A percentile compares a stretch with the other conserved stretches of the same genome.
Evolutionary conservation across 2,113 vertebrate species (phyloP).

Genomic region (Cyprinodon variegatus): DNA sequence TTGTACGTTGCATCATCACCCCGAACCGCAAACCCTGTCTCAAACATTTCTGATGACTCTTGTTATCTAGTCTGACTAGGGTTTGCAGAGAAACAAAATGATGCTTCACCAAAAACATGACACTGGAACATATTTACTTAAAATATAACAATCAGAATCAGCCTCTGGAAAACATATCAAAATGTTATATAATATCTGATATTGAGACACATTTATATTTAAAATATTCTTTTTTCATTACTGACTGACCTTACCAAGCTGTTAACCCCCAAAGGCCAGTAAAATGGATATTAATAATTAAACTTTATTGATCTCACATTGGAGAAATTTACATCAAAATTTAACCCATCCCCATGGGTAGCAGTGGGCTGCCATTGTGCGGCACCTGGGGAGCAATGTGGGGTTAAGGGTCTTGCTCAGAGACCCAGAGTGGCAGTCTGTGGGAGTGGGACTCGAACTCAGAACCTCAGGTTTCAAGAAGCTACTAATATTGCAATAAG

Average conservation of each 20-base stretch:
- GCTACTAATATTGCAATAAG: background rate
- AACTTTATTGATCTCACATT: too few relatives aligned
- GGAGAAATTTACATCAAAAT: too few relatives aligned
- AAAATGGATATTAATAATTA: background rate
- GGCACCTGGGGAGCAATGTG: too few relatives aligned
- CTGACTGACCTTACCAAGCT: background rate
- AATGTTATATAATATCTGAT: background rate
- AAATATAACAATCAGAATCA: background rate
- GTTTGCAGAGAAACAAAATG: background rate
- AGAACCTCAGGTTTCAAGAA: too few relatives aligned
- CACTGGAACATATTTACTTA: background rate
- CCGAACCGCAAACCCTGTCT: background rate
- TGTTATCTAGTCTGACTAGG: background rate
- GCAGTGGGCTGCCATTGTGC: too few relatives aligned
- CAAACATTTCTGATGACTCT: background rate
- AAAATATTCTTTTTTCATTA: too few relatives aligned
- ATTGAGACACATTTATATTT: too few relatives aligned
- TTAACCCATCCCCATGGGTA: too few relatives aligned
- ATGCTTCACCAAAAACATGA: background rate
- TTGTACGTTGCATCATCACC: background rate
- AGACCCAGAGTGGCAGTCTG: too few relatives aligned
- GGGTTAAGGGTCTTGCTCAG: too few relatives aligned
- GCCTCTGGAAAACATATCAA: background rate
- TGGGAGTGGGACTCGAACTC: too few relatives aligned
- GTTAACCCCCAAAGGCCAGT: background rate